These are phyloP conservation scores for Tetraneura akinire DNA, from an alignment of 1,140 invertebrate genomes.

Conservation along the genomic window DNA sequence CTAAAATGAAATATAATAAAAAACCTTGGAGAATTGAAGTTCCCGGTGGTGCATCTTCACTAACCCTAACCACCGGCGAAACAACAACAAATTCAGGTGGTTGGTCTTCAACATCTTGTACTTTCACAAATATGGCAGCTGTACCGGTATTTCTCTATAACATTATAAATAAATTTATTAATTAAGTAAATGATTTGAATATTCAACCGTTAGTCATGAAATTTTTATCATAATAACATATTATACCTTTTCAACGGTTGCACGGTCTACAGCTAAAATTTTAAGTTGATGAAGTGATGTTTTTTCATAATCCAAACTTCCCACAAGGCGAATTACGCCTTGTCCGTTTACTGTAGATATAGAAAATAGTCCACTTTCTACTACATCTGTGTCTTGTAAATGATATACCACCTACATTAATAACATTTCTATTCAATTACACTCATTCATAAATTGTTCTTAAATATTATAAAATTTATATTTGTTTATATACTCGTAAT, in stretches of 20 bases:
- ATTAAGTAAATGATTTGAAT: slow-evolving; percentile 3
- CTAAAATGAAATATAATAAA: not conserved
- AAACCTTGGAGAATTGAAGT: slow-evolving; percentile 79
- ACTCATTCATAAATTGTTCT: not conserved
- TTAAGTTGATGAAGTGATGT: slow-evolving; percentile 86
- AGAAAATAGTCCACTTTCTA: slow-evolving; percentile 70
- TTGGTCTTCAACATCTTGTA: slow-evolving; percentile 87
- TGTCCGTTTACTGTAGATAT: slow-evolving; percentile 83
- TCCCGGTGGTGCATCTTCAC: slow-evolving; percentile 80
- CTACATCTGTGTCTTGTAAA: slow-evolving; percentile 76
- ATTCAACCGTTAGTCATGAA: not conserved
- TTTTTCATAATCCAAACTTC: slow-evolving; percentile 80
- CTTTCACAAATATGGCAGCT: slow-evolving; percentile 82
- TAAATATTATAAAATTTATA: not conserved
- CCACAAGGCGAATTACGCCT: slow-evolving; percentile 78
- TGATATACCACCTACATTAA: slow-evolving; percentile 60
- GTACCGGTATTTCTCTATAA: slow-evolving; percentile 76
- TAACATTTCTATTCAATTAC: not conserved
- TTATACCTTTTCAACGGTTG: slow-evolving; percentile 71
- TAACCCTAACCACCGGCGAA: slow-evolving; percentile 81
- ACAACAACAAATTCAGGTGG: slow-evolving; percentile 86
- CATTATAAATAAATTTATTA: not conserved
- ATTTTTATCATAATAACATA: not conserved
- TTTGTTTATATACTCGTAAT: not conserved
- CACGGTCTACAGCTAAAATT: slow-evolving; percentile 81